Evolutionary conservation across 2,888 invertebrate genomes (phyloP).

Genomic region (Calameuta idolon): DNA sequence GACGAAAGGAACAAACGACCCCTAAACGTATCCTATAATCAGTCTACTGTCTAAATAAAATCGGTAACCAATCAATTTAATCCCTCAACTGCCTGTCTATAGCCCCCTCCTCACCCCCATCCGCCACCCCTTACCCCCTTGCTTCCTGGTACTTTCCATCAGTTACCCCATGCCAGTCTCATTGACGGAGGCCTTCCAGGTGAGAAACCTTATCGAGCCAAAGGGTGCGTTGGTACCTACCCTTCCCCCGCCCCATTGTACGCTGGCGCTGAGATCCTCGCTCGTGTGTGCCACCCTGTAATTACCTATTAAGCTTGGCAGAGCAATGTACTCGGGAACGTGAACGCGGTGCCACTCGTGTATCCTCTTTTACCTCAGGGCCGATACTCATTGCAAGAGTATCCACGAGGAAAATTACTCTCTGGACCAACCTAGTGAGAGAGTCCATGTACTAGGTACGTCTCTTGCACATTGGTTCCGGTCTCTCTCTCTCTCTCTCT

Average conservation of each 20-base stretch:
- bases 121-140: slow-evolving; percentile 1
- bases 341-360: not conserved
- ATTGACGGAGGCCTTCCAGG: not conserved
- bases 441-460: not conserved
- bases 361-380: not conserved
- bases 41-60: not conserved
- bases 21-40: slow-evolving; percentile 13
- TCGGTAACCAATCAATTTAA: not conserved
- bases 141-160: not conserved
- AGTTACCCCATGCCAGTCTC: not conserved
- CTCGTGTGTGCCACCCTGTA: slow-evolving; percentile 29
- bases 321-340: slow-evolving; percentile 16
- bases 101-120: not conserved
- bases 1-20: slow-evolving; percentile 7
- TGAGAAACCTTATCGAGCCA: not conserved
- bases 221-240: not conserved
- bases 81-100: not conserved
- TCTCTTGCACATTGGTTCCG: not conserved
- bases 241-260: not conserved
- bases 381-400: not conserved
- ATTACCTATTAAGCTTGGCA: slow-evolving; percentile 38
- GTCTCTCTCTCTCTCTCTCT: not conserved
- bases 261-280: slow-evolving; percentile 2
- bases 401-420: not conserved
- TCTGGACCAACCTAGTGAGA: not conserved